Evolutionary conservation across 2,113 vertebrate species (phyloP), one percentile per base, ranked within the genome.

Genomic region (Triplophysa siluroides): DNA sequence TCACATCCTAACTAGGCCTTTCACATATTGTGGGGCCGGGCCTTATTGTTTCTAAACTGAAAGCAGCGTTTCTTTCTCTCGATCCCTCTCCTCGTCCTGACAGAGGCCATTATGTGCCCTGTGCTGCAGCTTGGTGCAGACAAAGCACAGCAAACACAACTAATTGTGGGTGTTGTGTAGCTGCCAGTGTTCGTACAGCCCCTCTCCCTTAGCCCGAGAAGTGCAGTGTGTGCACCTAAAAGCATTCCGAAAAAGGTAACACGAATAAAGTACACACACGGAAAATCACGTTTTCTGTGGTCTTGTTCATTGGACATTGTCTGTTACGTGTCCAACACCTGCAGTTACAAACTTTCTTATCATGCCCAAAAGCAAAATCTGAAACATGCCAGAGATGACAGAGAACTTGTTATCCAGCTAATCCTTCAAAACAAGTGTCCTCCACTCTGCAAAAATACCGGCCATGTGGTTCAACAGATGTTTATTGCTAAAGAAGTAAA

Each of bases 161-260:
- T 85, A 85, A 85, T 85, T 85, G 84, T 85, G 81, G 76, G 83
- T 80, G 78, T 85, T 85, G 83, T 85, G 83, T 85, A 80, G 83
- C 78, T 83, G 81, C 81, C 76, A 81, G 61, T 83, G 84, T 83
- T 80, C 67, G 74, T 69, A 72, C 81, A 78, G 78, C 78, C 78
- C 75, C 74, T 83, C 77, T 52, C 69, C 76, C 79, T 84, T 71
- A 75, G 73, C 74, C 81, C 64, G 60, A 65, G 60, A 76, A 78
- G 82, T 78, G 84, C 78, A 63, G 24, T 24, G 58, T 78, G 66
- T 47, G 69, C 47, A 81, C 52, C 58, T 45, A 56, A 14, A 43
- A 54, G 41, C 62, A 67, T 41, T 41, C 26, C 33, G 47, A 56
- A 29, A 54, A 21, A 45, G 9, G 21, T 60, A 65, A 45, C 43